Base-by-base conservation (phyloP, 2,888 invertebrate genomes). In the Griposia aprilina region DNA sequence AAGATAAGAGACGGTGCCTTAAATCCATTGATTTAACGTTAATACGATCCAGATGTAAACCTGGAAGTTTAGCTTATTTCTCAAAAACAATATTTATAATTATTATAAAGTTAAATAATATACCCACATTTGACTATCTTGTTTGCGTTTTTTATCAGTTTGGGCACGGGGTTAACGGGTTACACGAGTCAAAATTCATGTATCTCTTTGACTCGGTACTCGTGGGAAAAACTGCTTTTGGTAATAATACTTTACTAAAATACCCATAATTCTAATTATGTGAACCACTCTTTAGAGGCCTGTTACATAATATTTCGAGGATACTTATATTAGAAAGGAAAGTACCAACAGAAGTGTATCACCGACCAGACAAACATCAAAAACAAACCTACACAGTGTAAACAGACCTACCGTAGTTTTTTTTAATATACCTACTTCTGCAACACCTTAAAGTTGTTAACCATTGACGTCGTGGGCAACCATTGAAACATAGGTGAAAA, bases 131-230 rank as follows among this genome's bases (percentile, higher is more conserved):
- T 57, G 7, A 50, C 57, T 69, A 84, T 70, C 75, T 26, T 80
- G 57, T 80, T 76, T 80, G 68, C 50, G 68, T 50, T 71, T 83
- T 83, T 84, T 67, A 80, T 80, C 81, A 52, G 50, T 55, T 50
- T 60, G 41, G 36, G 30, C 65, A 72, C 67, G 57, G 72, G 71
- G 80, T 80, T 69, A 80, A 65, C 63, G 57, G 82, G 72, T 71
- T 73, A 52, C 60, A 73, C 50, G 60, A 57, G 63, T 71, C 76
- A 82, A 63, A 80, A 80, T 55, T 50, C 81, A 50, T 81, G 73
- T 81, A 86, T 73, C 75, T 86, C 74, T 66, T 73, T 81, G 74
- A 73, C 75, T 76, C 69, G 60, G 60, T 57, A 71, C 69, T 70
- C 84, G 74, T 83, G 75, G 62, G 81, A 74, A 83, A 77, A 69